Conservation (phyloP, 2,113 vertebrate genomes). For the Upupa epops region DNA sequence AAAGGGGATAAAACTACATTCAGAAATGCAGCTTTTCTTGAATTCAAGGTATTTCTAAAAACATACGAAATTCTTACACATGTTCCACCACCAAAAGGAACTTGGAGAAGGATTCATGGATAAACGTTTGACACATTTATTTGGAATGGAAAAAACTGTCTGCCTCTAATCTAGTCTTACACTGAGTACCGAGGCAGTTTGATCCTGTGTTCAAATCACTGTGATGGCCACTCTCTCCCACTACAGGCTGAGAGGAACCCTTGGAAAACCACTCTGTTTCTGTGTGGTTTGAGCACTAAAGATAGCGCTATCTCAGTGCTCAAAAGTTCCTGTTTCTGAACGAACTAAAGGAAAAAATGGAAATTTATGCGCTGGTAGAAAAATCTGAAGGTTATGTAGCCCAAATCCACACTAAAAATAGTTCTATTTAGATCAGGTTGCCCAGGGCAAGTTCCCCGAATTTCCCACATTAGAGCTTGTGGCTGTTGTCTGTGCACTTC, state of each 20-base stretch:
- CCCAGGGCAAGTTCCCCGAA: not conserved
- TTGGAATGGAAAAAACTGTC: not conserved
- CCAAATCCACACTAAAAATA: not conserved
- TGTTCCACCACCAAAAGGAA: not conserved
- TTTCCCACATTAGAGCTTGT: not conserved
- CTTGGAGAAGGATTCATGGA: not conserved
- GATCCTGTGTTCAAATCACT: not conserved
- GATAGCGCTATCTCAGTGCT: not conserved
- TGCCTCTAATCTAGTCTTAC: not conserved
- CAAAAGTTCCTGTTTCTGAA: not conserved
- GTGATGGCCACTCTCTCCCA: not conserved
- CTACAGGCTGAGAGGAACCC: accelerated
- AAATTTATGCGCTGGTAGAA: not conserved
- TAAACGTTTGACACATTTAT: not conserved
- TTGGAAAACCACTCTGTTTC: not conserved
- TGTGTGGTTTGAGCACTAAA: not conserved
- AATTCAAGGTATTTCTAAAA: not conserved
- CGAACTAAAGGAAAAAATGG: not conserved
- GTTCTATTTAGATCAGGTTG: not conserved
- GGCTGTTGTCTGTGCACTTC: not conserved
- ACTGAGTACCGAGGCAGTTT: not conserved
- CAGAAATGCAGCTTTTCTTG: not conserved
- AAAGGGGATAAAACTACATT: not conserved
- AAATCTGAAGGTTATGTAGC: not conserved
- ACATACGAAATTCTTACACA: not conserved